Base-by-base conservation (phyloP, 1,140 invertebrate species). In the Planococcus citri region DNA sequence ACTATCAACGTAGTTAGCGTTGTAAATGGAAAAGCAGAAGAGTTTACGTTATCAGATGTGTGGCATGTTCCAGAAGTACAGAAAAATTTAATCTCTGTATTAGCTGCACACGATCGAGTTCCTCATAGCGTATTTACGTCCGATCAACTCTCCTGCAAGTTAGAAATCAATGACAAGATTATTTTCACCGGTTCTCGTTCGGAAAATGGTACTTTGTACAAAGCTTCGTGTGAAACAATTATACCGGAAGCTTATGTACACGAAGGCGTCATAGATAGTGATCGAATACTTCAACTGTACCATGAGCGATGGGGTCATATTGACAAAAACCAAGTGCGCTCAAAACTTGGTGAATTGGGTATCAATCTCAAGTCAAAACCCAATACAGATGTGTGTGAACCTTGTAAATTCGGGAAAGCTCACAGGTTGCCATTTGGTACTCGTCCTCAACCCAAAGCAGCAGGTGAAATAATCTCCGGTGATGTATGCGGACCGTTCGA, bases 401-500 rank as follows among this genome's bases (percentile, higher is more conserved):
- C 73, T 0, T 76, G 75, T 73, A 68, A 73, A 60, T 76, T 70
- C 71, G 73, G 76, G 1, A 76, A 77, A 70, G 72, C 73, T 21
- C 74, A 77, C 73, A 70, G 73, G 27, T 70, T 76, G 51, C 73
- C 75, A 41, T 78, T 78, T 73, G 73, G 74, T 1, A 74, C 70
- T 29, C 75, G 74, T 71, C 64, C 68, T 29, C 74, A 67, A 64
- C 69, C 75, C n/a, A 71, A 69, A 0, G 71, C 72, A 64, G 72
- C 75, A 57, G 73, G 73, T 69, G 74, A 77, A 29, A 58, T 77
- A 8, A 70, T 78, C 57, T 73, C 74, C 20, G 71, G 73, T 27
- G 76, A 78, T 72, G 73, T 77, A 6, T 75, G 74, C 37, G 76
- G 74, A 64, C 74, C 75, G 37, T 75, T 77, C 69, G 57, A 72